Base-by-base conservation (phyloP, 2,888 invertebrate genomes). In the Eumerus sabulonum region DNA sequence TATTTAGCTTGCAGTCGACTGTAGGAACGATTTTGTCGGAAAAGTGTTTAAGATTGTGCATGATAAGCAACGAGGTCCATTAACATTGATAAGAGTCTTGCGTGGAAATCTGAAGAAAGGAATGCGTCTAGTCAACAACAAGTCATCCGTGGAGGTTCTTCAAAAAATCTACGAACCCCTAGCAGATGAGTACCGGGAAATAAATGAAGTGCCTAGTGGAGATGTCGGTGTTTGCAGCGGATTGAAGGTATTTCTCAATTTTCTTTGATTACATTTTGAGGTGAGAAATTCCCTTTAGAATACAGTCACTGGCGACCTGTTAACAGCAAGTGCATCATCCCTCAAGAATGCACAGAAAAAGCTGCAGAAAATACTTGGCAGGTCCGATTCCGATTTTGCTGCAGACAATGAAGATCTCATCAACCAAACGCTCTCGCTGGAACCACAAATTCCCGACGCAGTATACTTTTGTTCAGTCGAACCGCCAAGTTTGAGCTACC, bases 401-500 rank as follows among this genome's bases (percentile, higher is more conserved):
- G 86, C 84, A 3, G 85, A 85, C n/a, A 74, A 72, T 0, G 76
- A 12, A 4, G 83, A 85, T 38, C 56, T 82, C 0, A 82, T 84
- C 1, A 83, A 84, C 16, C 86, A 86, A 56, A 84, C 88, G 38
- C 86, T 88, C 47, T 84, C 84, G 0, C 73, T 90, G 83, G 93
- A 94, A 1, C 92, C 95, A 0, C 91, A 91, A 48, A 90, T 97
- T 71, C 98, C 98, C 0, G 95, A 97, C 85, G 98, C 99, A 0
- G 99, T 99, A 0, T 99, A 98, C 90, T 95, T 98, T 86, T 98
- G 99, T 87, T 95, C 97, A 0, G 94, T 99, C 81, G 99, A 99
- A 90, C 95, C 98, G 0, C 95, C 96, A 0, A 95, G 95, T 83
- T 86, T 93, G 83, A 91, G 94, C 0, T 91, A 92, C 72, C 96